Conservation (phyloP, 2,888 invertebrate genomes). For the Cryptosula pallasiana region DNA sequence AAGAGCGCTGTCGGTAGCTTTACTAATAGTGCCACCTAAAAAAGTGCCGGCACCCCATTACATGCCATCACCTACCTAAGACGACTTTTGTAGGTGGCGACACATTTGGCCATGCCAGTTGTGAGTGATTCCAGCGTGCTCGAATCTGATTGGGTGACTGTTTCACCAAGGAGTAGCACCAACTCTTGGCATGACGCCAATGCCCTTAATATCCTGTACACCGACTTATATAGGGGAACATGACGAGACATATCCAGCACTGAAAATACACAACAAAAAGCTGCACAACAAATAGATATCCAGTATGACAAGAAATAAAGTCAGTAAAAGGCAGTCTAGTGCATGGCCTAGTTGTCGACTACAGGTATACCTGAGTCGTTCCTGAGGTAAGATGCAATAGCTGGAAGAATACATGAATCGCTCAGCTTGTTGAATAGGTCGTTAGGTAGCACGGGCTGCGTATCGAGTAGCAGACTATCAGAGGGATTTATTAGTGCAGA, state of each 20-base stretch:
- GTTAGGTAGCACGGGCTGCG: conserved; percentile 59
- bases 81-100: conserved; percentile 76
- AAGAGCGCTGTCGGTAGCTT: too few species aligned
- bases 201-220: conserved; percentile 58
- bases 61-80: conserved; percentile 51
- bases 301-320: too few species aligned
- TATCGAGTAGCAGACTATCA: conserved; percentile 31
- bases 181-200: conserved; percentile 62
- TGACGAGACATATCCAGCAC: conserved; percentile 95
- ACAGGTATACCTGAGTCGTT: conserved; percentile 72
- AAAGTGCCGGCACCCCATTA: too few species aligned
- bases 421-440: conserved; percentile 72
- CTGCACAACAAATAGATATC: neutral
- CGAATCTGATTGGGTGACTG: conserved; percentile 48
- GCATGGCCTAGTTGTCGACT: neutral
- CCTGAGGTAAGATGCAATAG: conserved; percentile 80
- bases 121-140: conserved; percentile 70
- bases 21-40: too few species aligned
- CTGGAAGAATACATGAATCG: conserved; percentile 78
- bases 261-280: conserved; percentile 38
- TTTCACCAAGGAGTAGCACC: conserved; percentile 59
- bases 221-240: conserved; percentile 80
- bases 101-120: conserved; percentile 81
- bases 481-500: conserved; percentile 28
- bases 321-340: neutral